Conservation (phyloP, 2,888 invertebrate species). For the Ligdia adustata region DNA sequence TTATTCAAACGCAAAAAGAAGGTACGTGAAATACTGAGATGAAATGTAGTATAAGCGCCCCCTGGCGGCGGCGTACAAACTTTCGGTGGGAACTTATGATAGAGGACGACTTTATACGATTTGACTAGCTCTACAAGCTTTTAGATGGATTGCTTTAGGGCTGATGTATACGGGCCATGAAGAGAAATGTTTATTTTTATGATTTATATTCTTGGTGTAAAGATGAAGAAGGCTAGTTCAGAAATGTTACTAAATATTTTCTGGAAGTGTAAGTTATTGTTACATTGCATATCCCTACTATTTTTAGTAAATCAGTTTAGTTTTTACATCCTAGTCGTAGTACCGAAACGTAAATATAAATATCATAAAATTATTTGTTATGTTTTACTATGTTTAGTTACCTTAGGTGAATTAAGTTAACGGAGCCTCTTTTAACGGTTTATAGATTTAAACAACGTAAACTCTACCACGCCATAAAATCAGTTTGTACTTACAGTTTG, state of each 20-base stretch:
- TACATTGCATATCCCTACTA: too few species aligned
- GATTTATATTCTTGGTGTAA: background rate
- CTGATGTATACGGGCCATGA: slow-evolving; percentile 12
- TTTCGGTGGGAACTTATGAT: slow-evolving; percentile 58
- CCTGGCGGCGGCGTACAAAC: slow-evolving; percentile 24
- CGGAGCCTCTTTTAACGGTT: too few species aligned
- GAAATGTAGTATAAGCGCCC: slow-evolving; percentile 42
- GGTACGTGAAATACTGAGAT: slow-evolving; percentile 51
- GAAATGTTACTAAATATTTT: background rate
- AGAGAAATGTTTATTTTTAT: slow-evolving; percentile 17
- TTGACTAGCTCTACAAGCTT: slow-evolving; percentile 53
- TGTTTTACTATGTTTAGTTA: too few species aligned
- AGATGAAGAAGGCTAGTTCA: background rate
- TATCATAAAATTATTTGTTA: too few species aligned
- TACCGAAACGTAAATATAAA: too few species aligned
- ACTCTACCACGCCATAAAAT: too few species aligned
- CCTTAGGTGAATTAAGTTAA: too few species aligned
- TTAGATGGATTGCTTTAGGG: slow-evolving; percentile 45
- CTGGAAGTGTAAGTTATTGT: background rate
- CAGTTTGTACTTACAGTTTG: too few species aligned
- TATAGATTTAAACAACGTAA: too few species aligned
- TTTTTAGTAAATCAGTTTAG: too few species aligned
- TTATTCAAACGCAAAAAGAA: slow-evolving; percentile 52
- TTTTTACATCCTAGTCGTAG: too few species aligned
- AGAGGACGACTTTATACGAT: slow-evolving; percentile 59